Evolutionary conservation across 2,888 invertebrate genomes (phyloP).

Genomic region (Polyploca ridens): DNA sequence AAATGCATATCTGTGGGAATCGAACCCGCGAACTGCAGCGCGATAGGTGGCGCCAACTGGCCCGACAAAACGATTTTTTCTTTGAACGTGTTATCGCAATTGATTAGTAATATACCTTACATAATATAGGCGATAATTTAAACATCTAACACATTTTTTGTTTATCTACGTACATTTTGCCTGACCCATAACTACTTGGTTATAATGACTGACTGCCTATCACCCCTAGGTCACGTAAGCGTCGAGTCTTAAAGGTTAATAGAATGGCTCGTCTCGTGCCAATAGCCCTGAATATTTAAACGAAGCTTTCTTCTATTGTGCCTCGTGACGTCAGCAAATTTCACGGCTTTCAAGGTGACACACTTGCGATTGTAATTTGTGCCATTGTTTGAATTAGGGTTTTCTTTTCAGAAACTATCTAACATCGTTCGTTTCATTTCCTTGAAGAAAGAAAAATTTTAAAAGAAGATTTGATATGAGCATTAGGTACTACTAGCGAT

Average conservation of each 20-base stretch:
- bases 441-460: neutral
- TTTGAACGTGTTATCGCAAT: neutral
- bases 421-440: neutral
- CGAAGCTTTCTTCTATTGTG: constrained; percentile 47
- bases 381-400: neutral
- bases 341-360: constrained; percentile 27
- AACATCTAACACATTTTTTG: neutral
- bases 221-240: constrained; percentile 24
- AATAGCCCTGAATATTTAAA: constrained; percentile 66
- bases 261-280: constrained; percentile 54
- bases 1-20: no score
- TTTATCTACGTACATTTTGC: neutral
- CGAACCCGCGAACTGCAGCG: no score
- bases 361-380: constrained; percentile 15
- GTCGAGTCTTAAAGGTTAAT: constrained; percentile 55
- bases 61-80: no score
- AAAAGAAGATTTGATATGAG: no score
- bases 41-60: no score
- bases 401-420: neutral
- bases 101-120: neutral
- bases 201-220: constrained; percentile 6
- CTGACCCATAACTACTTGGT: neutral
- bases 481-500: no score
- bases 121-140: no score
- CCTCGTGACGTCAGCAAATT: constrained; percentile 56